A percentile compares a stretch with the other conserved stretches of the same genome.
Evolutionary conservation across 2,888 invertebrate species (phyloP).

Genomic region (Thereva nobilitata): DNA sequence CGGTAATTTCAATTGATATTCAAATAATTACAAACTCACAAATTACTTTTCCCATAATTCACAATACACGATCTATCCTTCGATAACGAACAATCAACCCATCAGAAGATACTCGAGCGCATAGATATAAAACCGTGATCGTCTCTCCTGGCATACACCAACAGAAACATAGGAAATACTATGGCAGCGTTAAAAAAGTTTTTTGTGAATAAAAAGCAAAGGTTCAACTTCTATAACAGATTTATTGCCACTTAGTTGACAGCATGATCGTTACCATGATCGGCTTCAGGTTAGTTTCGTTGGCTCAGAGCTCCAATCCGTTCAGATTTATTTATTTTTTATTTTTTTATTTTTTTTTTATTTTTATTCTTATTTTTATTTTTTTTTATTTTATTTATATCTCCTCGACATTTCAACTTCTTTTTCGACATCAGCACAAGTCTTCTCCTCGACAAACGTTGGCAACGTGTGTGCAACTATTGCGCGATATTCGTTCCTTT

Average conservation of each 20-base stretch:
- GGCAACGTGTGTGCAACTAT: slow-evolving; percentile 29
- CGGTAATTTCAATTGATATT: slow-evolving; percentile 19
- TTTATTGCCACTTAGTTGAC: slow-evolving; percentile 40
- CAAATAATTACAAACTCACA: slow-evolving; percentile 36
- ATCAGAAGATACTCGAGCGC: slow-evolving; percentile 10
- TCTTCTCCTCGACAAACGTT: neutral
- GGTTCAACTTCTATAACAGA: slow-evolving; percentile 36
- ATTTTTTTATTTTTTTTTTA: slow-evolving; percentile 6
- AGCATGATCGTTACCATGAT: slow-evolving; percentile 39
- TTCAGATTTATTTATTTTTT: slow-evolving; percentile 17
- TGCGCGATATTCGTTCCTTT: slow-evolving; percentile 16
- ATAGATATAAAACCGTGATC: slow-evolving; percentile 11
- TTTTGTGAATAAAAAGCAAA: slow-evolving; percentile 28
- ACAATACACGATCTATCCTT: slow-evolving; percentile 29
- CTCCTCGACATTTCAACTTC: too few relatives aligned
- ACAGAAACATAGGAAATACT: slow-evolving; percentile 34
- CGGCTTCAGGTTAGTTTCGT: slow-evolving; percentile 15
- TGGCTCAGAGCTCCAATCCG: neutral
- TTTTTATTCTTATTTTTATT: slow-evolving; percentile 8
- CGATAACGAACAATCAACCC: slow-evolving; percentile 35
- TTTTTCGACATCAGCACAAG: slow-evolving; percentile 6
- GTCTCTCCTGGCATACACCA: slow-evolving; percentile 15
- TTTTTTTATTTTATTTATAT: slow-evolving; percentile 10
- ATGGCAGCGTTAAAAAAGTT: slow-evolving; percentile 15
- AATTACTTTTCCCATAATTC: slow-evolving; percentile 35